phyloP scores from a whole-genome alignment of 2,797 vertebrate genomes.

The Halcyon chelicuti region DNA sequence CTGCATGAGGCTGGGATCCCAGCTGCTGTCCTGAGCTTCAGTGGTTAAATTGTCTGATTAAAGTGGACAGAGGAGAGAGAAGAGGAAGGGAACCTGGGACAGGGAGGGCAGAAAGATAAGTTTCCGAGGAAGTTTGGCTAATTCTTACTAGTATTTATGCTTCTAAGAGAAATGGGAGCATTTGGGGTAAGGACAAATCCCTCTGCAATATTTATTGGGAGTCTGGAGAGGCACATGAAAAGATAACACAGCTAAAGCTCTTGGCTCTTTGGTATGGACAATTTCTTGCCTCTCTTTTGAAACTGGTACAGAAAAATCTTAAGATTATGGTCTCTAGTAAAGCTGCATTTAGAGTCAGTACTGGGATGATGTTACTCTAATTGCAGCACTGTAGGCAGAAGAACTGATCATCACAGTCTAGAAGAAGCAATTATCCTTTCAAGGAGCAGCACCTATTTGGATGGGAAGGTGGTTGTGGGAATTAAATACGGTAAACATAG shows the following conservation, averaged over 20 bases:
- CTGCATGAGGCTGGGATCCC: not conserved
- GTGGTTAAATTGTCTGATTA: not conserved
- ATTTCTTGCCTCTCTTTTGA: not conserved
- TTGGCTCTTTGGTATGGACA: not conserved
- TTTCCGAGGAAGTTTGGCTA: not conserved
- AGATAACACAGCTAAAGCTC: not conserved
- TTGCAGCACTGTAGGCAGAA: not conserved
- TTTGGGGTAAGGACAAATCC: not conserved
- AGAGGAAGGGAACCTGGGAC: not conserved
- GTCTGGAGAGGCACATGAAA: not conserved
- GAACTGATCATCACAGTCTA: not conserved
- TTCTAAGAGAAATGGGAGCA: not conserved
- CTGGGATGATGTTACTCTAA: not conserved
- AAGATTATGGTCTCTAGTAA: not conserved
- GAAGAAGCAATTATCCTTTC: conserved; percentile 5
- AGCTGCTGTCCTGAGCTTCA: not conserved
- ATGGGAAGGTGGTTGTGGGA: not conserved
- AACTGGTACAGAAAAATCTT: not conserved
- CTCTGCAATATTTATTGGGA: not conserved
- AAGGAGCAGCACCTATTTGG: not conserved
- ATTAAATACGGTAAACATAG: conserved; percentile 2
- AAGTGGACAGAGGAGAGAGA: not conserved
- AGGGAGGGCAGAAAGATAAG: not conserved
- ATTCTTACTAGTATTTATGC: not conserved
- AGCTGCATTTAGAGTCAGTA: not conserved